Conservation (phyloP, 2,888 invertebrate species). For the Eustalomyia histrio region DNA sequence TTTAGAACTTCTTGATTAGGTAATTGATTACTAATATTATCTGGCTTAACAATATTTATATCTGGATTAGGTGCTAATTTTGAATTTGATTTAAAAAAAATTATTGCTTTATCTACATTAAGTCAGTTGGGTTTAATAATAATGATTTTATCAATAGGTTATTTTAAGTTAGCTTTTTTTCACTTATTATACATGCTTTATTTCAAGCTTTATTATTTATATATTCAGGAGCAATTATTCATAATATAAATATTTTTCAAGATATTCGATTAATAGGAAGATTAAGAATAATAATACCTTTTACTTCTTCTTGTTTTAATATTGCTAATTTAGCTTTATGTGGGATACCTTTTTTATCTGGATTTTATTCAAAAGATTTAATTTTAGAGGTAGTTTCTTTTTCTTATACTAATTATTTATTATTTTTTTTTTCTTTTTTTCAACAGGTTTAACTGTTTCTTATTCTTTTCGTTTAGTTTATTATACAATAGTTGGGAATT, state of each 20-base stretch:
- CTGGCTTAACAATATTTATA: conserved; percentile 83
- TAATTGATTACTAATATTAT: conserved; percentile 81
- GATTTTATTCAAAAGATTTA: conserved; percentile 84
- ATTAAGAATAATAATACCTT: conserved; percentile 80
- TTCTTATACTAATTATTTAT: conserved; percentile 81
- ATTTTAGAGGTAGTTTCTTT: conserved; percentile 82
- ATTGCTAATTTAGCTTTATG: conserved; percentile 83
- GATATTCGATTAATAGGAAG: conserved; percentile 84
- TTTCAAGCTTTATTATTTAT: conserved; percentile 89
- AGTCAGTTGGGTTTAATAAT: conserved; percentile 88
- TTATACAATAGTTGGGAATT: conserved; percentile 81
- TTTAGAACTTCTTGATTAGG: conserved; percentile 77
- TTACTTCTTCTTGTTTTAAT: conserved; percentile 82
- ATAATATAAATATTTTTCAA: conserved; percentile 83
- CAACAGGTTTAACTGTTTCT: conserved; percentile 82
- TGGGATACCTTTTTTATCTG: conserved; percentile 84
- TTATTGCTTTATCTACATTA: conserved; percentile 88
- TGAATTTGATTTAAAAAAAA: conserved; percentile 87
- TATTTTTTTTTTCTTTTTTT: conserved; percentile 81
- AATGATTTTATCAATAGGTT: conserved; percentile 82
- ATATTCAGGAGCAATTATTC: conserved; percentile 86
- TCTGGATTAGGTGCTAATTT: conserved; percentile 83
- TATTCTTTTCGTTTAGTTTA: conserved; percentile 82
- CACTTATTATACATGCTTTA: conserved; percentile 86
- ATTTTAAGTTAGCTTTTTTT: conserved; percentile 83